Conservation (phyloP, 30 jellyfish, hydroid and myxozoan species). For the Hydractinia echinata region DNA sequence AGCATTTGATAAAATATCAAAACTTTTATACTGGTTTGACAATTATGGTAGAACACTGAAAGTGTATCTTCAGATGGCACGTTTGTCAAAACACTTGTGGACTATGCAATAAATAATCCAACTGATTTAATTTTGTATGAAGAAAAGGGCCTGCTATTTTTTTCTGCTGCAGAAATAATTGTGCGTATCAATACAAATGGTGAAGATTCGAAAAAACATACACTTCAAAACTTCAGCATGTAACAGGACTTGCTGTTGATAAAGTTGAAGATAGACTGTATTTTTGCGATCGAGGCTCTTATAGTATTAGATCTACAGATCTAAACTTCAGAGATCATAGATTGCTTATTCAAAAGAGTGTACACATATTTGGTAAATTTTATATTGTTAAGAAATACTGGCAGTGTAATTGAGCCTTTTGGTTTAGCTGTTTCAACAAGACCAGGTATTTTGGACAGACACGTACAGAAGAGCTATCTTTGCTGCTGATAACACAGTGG, state of each 20-base stretch:
- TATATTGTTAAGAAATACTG: not conserved
- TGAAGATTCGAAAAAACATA: not conserved
- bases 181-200: constrained; percentile 28
- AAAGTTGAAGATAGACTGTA: constrained; percentile 47
- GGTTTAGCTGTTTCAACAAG: not conserved
- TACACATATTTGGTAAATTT: not conserved
- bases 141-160: constrained; percentile 57
- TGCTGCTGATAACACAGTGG: constrained; percentile 26
- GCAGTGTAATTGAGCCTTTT: not conserved
- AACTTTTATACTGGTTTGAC: constrained; percentile 18
- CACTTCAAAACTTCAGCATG: not conserved
- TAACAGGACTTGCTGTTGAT: constrained; percentile 81
- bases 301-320: constrained; percentile 54
- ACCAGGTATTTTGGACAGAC: constrained; percentile 20
- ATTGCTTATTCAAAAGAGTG: not conserved
- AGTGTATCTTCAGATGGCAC: not conserved
- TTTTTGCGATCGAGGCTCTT: constrained; percentile 54
- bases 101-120: constrained; percentile 41
- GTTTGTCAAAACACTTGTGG: not conserved
- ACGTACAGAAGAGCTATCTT: constrained; percentile 9
- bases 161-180: not conserved
- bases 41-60: not conserved
- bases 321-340: constrained; percentile 4
- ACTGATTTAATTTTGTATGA: constrained; percentile 57
- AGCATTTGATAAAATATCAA: not conserved